These are phyloP conservation scores for Halichoeres trimaculatus DNA, from an alignment of 2,113 vertebrate genomes.

Conservation along the genomic window DNA sequence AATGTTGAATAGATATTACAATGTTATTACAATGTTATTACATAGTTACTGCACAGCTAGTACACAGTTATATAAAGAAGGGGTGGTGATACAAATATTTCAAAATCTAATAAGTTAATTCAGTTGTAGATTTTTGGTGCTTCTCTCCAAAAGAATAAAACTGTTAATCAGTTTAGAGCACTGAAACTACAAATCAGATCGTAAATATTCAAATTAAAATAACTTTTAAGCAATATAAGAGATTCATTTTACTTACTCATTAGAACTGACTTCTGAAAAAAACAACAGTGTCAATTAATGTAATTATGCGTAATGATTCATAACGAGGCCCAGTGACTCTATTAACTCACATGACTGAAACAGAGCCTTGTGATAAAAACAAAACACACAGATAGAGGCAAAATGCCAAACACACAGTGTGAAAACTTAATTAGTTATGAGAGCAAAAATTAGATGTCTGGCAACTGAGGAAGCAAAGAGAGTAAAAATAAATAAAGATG, in stretches of 20 bases:
- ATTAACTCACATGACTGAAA: conserved; percentile 47
- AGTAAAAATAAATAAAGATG: neutral
- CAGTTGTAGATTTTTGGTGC: neutral
- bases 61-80: no score
- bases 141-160: conserved; percentile 2
- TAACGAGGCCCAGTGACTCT: conserved; percentile 49
- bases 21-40: no score
- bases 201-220: neutral
- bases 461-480: neutral
- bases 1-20: no score
- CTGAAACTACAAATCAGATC: neutral
- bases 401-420: conserved; percentile 24
- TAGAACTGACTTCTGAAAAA: neutral
- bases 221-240: no score
- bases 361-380: conserved; percentile 1
- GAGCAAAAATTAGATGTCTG: conserved; percentile 36
- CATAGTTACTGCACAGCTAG: no score
- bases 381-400: conserved; percentile 25
- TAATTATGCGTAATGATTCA: conserved; percentile 58
- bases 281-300: conserved; percentile 37
- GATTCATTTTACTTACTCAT: neutral
- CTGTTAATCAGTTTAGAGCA: neutral
- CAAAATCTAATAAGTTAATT: conserved; percentile 11
- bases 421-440: conserved; percentile 46
- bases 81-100: neutral